Percentiles rank a stretch among this genome's conserved stretches.
Evolutionary conservation across 1,140 invertebrate species (phyloP).

Genomic region (Pinna nobilis): DNA sequence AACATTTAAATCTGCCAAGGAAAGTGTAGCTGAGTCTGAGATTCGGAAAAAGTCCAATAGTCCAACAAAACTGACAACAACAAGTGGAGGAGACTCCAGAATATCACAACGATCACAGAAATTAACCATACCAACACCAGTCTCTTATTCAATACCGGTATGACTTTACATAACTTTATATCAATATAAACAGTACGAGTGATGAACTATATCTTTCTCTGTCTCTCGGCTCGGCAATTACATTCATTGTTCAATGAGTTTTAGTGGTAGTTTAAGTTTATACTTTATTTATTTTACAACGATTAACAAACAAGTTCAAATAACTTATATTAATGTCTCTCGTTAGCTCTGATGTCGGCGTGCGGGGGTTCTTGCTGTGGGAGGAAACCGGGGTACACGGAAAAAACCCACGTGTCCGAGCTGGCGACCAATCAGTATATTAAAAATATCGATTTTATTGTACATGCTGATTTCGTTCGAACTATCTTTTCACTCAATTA

Average conservation of each 20-base stretch:
- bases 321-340: too few relatives aligned
- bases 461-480: neutral
- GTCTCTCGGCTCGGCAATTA: neutral
- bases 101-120: neutral
- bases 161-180: too few relatives aligned
- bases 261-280: neutral
- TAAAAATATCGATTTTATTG: neutral
- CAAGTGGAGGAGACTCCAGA: too few relatives aligned
- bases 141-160: conserved; percentile 31
- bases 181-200: too few relatives aligned
- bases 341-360: too few relatives aligned
- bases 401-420: too few relatives aligned
- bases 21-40: neutral
- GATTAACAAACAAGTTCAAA: too few relatives aligned
- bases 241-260: neutral
- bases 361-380: too few relatives aligned
- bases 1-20: neutral
- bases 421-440: too few relatives aligned
- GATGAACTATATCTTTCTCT: neutral
- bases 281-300: too few relatives aligned
- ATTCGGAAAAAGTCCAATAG: neutral
- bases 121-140: conserved; percentile 28
- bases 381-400: too few relatives aligned
- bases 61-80: neutral
- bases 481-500: too few relatives aligned